A percentile compares a stretch with the other conserved stretches of the same genome.
phyloP scores from a whole-genome alignment of 2,797 vertebrate genomes.

The Mus spretus region DNA sequence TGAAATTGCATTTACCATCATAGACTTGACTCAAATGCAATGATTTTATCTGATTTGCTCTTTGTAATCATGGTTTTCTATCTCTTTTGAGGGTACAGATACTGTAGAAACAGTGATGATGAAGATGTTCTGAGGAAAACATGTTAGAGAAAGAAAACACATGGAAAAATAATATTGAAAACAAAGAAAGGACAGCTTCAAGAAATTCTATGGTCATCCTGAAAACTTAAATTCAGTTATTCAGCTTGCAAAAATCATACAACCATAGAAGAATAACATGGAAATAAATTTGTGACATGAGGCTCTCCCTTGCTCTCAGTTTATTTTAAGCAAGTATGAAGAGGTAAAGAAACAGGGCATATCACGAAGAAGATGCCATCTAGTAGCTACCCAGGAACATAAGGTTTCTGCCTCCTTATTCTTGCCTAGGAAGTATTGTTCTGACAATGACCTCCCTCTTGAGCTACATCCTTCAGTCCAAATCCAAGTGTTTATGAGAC shows the following conservation, averaged over 20 bases:
- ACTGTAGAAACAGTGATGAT: not conserved
- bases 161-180: not conserved
- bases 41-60: not conserved
- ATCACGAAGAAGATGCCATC: no score
- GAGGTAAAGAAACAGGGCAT: not conserved
- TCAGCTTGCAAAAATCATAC: accelerated
- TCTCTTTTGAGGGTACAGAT: not conserved
- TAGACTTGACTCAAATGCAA: conserved; percentile 45
- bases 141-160: not conserved
- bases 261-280: not conserved
- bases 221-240: not conserved
- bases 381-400: not conserved
- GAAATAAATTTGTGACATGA: not conserved
- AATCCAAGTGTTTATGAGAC: not conserved
- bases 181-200: not conserved
- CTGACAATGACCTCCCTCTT: not conserved
- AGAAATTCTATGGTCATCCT: not conserved
- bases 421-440: accelerated
- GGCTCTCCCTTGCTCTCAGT: no score
- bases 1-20: not conserved
- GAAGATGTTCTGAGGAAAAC: not conserved
- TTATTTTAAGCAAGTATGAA: not conserved
- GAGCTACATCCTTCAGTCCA: not conserved
- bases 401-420: no score
- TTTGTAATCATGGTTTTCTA: conserved; percentile 7